Base-by-base conservation (phyloP, 2,888 invertebrate genomes). In the Muschampia staudingeri region DNA sequence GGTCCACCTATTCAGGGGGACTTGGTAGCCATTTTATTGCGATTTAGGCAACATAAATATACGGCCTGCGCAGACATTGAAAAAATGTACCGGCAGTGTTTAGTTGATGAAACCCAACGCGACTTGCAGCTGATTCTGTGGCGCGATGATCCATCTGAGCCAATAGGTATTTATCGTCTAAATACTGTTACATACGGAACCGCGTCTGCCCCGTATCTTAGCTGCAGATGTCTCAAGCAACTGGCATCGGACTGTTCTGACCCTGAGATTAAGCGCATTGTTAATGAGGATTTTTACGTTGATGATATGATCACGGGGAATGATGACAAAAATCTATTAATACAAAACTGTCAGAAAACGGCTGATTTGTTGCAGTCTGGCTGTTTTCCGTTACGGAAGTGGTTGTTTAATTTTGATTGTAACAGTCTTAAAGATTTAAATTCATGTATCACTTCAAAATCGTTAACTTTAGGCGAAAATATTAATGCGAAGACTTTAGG, bases 81-180 rank as follows among this genome's bases (percentile, higher is more conserved):
- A 40, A 82, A 84, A 78, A 83, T 84, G 81, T 84, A 83, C 25
- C 67, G 83, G 11, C 82, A 85, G 30, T 48, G 75, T 72, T 56
- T 81, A 44, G 48, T 84, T 34, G 16, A 79, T 65, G 70, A 72
- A 44, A 40, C 40, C 8, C 82, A 84, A 52, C 78, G 81, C 12
- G 25, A 83, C 19, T 37, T 83, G n/a, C 84, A 84, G 48, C 70
- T 81, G 8, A 82, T 84, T 69, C 9, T 84, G 30, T 84, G 82
- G 81, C 81, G 84, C 12, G 79, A 83, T n/a, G 56, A 78, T 19
- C 70, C 80, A 11, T 30, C 78, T 14, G 30, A 78, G 34, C 70
- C 75, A 30, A 48, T 76, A 56, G 56, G 37, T 56, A 56, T 76
- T 76, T 76, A 76, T 56, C 42, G 67, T 14, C 44, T 77, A 77